These are phyloP conservation scores for Scaptomyza caliginosa DNA, from an alignment of 2,888 invertebrate species.

Conservation along the genomic window DNA sequence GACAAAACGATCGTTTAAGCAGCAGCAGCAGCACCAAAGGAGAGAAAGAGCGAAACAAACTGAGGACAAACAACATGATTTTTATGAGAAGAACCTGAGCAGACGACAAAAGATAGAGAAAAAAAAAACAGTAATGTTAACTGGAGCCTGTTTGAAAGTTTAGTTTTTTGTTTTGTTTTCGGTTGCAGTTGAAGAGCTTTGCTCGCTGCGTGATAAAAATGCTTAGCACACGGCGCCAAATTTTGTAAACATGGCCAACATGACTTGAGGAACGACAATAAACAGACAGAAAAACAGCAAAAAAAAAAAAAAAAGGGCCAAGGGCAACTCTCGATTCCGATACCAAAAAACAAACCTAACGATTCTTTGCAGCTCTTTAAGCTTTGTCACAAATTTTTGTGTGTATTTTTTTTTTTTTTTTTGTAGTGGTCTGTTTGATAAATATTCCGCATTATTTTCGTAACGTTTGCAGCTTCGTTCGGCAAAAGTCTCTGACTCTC, in stretches of 20 bases:
- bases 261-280: constrained; percentile 41
- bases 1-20: constrained; percentile 81
- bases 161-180: background rate
- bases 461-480: constrained; percentile 54
- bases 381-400: constrained; percentile 19
- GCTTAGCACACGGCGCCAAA: constrained; percentile 70
- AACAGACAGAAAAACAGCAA: constrained; percentile 6
- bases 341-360: constrained; percentile 24
- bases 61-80: constrained; percentile 43
- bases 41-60: background rate
- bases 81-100: constrained; percentile 60
- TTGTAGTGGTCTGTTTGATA: constrained; percentile 44
- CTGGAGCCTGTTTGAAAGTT: constrained; percentile 39
- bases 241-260: constrained; percentile 77
- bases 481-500: constrained; percentile 51
- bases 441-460: constrained; percentile 72
- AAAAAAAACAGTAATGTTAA: constrained; percentile 34
- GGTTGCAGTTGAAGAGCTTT: constrained; percentile 24
- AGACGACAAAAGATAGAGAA: constrained; percentile 15
- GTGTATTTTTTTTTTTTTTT: constrained; percentile 6
- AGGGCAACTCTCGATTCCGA: constrained; percentile 42
- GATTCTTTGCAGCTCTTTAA: constrained; percentile 20
- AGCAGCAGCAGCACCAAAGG: constrained; percentile 6
- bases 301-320: constrained; percentile 22
- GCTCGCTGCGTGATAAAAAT: constrained; percentile 72